Evolutionary conservation across 2,888 invertebrate species (phyloP), one percentile per base, ranked within the genome.

Genomic region (Cephus rjabovi): DNA sequence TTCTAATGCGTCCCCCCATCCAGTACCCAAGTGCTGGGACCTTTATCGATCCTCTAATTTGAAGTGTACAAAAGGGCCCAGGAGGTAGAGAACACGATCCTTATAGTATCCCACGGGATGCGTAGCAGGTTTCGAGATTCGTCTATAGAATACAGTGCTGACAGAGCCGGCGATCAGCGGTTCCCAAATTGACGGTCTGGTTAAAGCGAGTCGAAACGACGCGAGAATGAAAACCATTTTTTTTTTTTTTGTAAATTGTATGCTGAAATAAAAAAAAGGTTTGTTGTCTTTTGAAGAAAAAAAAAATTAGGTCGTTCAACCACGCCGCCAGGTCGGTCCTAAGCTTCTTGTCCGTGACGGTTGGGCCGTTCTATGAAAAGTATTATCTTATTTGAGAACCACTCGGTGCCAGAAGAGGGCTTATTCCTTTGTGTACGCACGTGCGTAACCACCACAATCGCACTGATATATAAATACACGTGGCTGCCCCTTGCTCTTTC

Each of bases 341-440:
- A 6, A 6, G 15, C 56, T 23, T 0, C 56, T 40, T 40, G 23
- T 0, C 23, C 40, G 40, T 40, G 6, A 40, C 40, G 23, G 23
- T 15, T 56, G 23, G 23, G 23, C 56, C 23, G 0, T 56, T 23
- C 6, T 15, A 56, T 9, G 9, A 56, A 56, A 56, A 23, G 2
- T 9, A 23, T 56, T 56, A 56, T 56, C 56, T 56, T 56, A 9
- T 23, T 56, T 56, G 56, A 56, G 56, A 56, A 56, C 56, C 56
- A 23, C 56, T 56, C 56, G 56, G 23, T 56, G 56, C 56, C 56
- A 23, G 56, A 56, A 23, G 56, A 23, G 81, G 79, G 79, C 80
- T 81, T 56, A 79, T 82, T 81, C 80, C 79, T 81, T 83, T 83
- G 80, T 82, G 75, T 75, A 80, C 78, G 83, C 82, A 81, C 81